These are phyloP conservation scores for Gila robusta DNA, from an alignment of 2,797 vertebrate genomes.

Conservation along the genomic window DNA sequence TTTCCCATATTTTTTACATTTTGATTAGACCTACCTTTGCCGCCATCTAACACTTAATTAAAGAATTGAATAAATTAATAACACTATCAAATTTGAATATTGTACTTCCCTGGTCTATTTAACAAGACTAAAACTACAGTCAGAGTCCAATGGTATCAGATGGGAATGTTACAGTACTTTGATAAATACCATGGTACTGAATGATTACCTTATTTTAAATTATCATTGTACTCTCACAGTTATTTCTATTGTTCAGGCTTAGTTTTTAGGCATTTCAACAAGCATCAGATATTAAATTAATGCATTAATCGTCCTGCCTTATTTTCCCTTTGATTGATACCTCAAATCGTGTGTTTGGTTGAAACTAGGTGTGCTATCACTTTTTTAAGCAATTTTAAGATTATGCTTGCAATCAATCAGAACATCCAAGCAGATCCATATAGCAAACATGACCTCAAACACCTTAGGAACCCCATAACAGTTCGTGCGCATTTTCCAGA, in stretches of 20 bases:
- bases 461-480: constrained; percentile 32
- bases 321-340: not conserved
- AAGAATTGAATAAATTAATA: not conserved
- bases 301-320: not conserved
- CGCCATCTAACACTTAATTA: not conserved
- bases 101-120: not conserved
- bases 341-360: not conserved
- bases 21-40: not conserved
- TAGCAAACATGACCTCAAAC: not conserved
- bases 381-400: not conserved
- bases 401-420: not conserved
- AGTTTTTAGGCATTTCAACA: not conserved
- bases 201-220: not conserved
- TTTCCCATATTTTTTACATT: not conserved
- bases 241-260: not conserved
- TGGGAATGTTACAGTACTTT: not conserved
- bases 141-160: not conserved
- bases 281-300: not conserved
- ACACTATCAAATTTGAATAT: not conserved
- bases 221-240: not conserved
- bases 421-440: not conserved
- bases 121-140: not conserved
- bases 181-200: not conserved
- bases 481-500: constrained; percentile 22
- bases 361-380: not conserved